Conservation (phyloP, 2,888 invertebrate species). For the Hydroisotoma schaefferi region DNA sequence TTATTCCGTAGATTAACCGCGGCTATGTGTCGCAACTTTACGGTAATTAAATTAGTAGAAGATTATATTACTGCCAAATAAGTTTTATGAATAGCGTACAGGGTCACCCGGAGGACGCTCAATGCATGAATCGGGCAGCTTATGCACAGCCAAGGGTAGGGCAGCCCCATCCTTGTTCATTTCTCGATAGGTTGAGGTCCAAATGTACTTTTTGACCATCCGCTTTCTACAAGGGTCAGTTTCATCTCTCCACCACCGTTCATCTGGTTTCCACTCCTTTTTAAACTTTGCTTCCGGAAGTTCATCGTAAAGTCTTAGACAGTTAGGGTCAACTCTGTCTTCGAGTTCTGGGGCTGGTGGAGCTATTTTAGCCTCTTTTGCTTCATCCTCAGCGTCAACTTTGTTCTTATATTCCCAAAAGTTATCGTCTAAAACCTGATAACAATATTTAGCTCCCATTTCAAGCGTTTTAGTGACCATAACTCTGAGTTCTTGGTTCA, state of each 20-base stretch:
- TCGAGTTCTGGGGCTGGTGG: conserved; percentile 18
- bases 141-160: conserved; percentile 31
- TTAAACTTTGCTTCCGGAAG: conserved; percentile 18
- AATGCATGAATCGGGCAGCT: conserved; percentile 27
- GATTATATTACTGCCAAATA: background rate
- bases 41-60: too few relatives aligned
- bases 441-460: too few relatives aligned
- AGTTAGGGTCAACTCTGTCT: conserved; percentile 28
- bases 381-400: conserved; percentile 35
- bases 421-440: conserved; percentile 24
- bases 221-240: conserved; percentile 38
- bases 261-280: conserved; percentile 27
- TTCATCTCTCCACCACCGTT: conserved; percentile 26
- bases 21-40: too few relatives aligned
- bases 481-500: too few relatives aligned
- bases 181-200: conserved; percentile 44
- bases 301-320: conserved; percentile 27
- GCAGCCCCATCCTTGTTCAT: conserved; percentile 47
- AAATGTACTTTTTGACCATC: conserved; percentile 39
- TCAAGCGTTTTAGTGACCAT: too few relatives aligned
- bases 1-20: too few relatives aligned
- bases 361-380: conserved; percentile 34
- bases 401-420: conserved; percentile 38
- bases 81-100: conserved; percentile 14
- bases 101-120: conserved; percentile 41